phyloP scores from a whole-genome alignment of 2,888 invertebrate species.

The Ctenicera cuprea region DNA sequence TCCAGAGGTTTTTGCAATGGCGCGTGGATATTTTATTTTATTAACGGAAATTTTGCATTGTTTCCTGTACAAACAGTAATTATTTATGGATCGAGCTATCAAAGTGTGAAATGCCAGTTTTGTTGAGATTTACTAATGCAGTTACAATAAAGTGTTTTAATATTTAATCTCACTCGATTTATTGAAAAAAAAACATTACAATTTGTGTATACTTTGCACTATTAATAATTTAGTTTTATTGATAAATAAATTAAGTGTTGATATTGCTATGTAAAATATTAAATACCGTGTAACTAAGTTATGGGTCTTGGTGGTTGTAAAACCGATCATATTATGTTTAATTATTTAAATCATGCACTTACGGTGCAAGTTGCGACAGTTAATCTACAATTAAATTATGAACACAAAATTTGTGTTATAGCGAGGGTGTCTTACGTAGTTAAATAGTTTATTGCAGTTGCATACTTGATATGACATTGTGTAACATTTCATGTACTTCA shows the following conservation, averaged over 20 bases:
- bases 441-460: no score
- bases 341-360: not conserved
- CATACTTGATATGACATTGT: no score
- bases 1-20: not conserved
- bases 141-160: conserved; percentile 18
- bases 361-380: not conserved
- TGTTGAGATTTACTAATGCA: conserved; percentile 5
- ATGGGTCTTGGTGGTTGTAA: not conserved
- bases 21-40: not conserved
- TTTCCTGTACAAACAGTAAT: not conserved
- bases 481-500: no score
- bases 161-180: conserved; percentile 17
- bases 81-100: not conserved
- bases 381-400: not conserved
- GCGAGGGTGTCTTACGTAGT: no score
- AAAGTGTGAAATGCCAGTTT: conserved; percentile 3
- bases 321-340: not conserved
- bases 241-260: not conserved
- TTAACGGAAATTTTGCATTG: not conserved
- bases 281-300: not conserved
- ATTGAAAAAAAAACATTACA: conserved; percentile 20
- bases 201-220: no score
- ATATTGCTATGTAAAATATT: not conserved
- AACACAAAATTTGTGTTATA: no score
- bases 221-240: conserved; percentile 11